Percentiles rank a stretch among this genome's conserved stretches.
Conservation (phyloP, 2,113 vertebrate species). For the Epinephelus moara region DNA sequence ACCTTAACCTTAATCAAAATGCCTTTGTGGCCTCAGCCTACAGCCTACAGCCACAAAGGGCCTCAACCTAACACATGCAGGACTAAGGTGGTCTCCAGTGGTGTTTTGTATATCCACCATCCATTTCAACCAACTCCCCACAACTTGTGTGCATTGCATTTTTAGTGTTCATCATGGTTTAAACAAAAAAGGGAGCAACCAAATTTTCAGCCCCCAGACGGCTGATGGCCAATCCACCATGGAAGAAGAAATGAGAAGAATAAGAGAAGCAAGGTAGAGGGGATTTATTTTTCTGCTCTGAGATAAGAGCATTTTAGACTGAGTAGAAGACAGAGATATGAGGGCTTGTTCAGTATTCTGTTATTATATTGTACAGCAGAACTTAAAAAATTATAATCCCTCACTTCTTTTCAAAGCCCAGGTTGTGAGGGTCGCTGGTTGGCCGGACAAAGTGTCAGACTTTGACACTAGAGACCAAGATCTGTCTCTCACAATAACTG, state of each 20-base stretch:
- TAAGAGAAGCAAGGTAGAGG: neutral
- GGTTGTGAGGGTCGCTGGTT: neutral
- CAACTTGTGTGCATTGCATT: neutral
- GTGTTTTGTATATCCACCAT: no score
- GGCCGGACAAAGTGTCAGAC: neutral
- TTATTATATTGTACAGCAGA: neutral
- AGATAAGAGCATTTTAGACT: slow-evolving; percentile 2
- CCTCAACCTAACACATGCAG: no score
- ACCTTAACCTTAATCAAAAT: neutral
- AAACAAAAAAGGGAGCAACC: neutral
- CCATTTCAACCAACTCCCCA: neutral
- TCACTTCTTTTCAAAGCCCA: neutral
- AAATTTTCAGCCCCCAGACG: neutral
- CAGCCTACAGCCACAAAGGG: no score
- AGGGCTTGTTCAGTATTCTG: neutral
- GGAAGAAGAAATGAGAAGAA: neutral
- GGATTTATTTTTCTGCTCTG: neutral
- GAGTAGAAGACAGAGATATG: neutral
- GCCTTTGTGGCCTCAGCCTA: no score
- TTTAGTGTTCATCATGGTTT: neutral
- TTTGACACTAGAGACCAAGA: no score
- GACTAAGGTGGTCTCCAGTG: no score
- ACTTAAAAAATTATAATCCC: slow-evolving; percentile 9
- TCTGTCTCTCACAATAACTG: no score
- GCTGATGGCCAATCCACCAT: neutral